A percentile compares a stretch with the other conserved stretches of the same genome.
Conservation (phyloP, 2,113 vertebrate genomes). For the Actinemys pallida region DNA sequence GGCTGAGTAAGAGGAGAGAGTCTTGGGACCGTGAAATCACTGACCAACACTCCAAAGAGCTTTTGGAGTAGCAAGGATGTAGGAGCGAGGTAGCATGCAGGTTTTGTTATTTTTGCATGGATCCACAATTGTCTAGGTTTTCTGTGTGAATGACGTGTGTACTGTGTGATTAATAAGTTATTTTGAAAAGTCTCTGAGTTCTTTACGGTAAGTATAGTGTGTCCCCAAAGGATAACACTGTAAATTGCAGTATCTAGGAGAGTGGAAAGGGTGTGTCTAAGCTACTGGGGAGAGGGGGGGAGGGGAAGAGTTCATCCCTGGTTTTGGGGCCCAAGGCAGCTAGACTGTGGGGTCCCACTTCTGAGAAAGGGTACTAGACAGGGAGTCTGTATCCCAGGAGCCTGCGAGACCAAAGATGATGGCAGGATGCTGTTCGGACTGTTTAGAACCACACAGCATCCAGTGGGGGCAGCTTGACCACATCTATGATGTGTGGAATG, state of each 20-base stretch:
- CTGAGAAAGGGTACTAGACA: no score
- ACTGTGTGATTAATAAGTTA: not conserved
- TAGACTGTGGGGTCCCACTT: not conserved
- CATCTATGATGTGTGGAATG: not conserved
- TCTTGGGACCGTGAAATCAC: not conserved
- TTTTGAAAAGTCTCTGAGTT: not conserved
- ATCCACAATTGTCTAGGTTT: not conserved
- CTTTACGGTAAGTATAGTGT: not conserved
- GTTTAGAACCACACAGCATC: not conserved
- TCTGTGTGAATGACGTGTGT: not conserved
- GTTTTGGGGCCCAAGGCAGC: not conserved
- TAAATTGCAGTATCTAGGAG: not conserved
- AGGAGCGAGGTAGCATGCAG: not conserved
- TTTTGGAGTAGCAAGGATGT: rapidly evolving
- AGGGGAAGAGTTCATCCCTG: not conserved
- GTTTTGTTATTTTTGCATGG: not conserved
- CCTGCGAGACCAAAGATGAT: no score
- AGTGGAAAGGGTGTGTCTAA: not conserved
- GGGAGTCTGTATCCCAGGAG: not conserved
- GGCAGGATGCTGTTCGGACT: not conserved
- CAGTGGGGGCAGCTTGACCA: not conserved
- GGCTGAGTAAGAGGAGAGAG: not conserved
- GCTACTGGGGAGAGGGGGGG: not conserved
- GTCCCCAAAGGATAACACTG: not conserved
- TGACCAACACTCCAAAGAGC: not conserved